Evolutionary conservation across 2,113 vertebrate genomes (phyloP).

Genomic region (Eulacestoma nigropectus): DNA sequence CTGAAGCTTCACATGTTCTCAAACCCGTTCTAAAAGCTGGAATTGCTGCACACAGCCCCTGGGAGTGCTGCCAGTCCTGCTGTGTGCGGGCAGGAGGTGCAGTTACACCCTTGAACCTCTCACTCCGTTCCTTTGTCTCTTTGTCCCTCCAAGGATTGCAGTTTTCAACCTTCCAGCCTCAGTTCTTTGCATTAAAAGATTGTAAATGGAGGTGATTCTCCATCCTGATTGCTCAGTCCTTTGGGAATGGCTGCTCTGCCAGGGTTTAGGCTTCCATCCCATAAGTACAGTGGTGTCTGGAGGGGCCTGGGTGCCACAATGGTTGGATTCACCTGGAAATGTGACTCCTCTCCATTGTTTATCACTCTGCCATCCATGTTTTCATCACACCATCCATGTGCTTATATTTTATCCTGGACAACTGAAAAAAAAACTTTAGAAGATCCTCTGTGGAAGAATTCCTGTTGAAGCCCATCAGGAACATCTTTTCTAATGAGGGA

Average conservation of each 20-base stretch:
- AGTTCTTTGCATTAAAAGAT: conserved; percentile 49
- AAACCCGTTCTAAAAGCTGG: neutral
- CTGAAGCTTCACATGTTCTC: neutral
- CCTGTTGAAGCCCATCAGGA: neutral
- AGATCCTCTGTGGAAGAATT: neutral
- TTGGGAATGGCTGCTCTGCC: conserved; percentile 28
- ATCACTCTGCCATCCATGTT: neutral
- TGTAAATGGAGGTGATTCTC: conserved; percentile 25
- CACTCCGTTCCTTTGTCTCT: neutral
- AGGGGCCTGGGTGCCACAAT: neutral
- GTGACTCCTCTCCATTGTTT: neutral
- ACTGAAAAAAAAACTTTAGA: neutral
- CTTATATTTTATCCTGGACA: neutral
- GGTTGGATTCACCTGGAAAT: neutral
- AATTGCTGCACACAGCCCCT: neutral
- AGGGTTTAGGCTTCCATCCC: conserved; percentile 35
- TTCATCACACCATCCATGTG: neutral
- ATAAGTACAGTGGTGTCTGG: conserved; percentile 22
- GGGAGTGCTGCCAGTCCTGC: neutral
- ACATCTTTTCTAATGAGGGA: neutral
- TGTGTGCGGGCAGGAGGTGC: neutral
- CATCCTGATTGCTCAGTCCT: conserved; percentile 30
- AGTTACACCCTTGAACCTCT: conserved; percentile 7
- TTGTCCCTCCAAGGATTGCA: conserved; percentile 22
- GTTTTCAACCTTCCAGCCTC: conserved; percentile 31